These are phyloP conservation scores for Margaritifera margaritifera DNA, from an alignment of 2,888 invertebrate species.

Conservation along the genomic window DNA sequence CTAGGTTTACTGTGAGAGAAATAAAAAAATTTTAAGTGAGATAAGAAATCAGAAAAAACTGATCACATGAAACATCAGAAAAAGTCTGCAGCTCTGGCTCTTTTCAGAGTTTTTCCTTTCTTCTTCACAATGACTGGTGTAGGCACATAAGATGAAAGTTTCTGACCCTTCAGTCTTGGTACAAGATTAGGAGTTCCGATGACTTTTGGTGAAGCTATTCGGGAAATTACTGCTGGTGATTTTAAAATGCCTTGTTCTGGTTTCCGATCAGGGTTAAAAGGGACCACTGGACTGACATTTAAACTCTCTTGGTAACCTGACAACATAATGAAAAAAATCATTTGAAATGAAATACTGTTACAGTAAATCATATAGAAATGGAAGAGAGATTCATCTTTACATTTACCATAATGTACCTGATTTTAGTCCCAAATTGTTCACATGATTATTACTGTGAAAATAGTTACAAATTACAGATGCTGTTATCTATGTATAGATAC, in stretches of 20 bases:
- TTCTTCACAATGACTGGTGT: background rate
- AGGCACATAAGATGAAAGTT: background rate
- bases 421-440: too few species aligned
- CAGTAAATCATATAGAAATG: background rate
- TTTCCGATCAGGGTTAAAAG: slow-evolving; percentile 43
- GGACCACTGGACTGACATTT: slow-evolving; percentile 38
- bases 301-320: slow-evolving; percentile 52
- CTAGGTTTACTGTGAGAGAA: too few species aligned
- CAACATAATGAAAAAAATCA: slow-evolving; percentile 14
- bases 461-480: too few species aligned
- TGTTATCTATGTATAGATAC: too few species aligned
- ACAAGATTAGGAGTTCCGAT: background rate
- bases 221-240: slow-evolving; percentile 22
- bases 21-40: too few species aligned
- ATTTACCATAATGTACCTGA: too few species aligned
- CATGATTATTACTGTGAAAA: too few species aligned
- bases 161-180: background rate
- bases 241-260: slow-evolving; percentile 55
- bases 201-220: slow-evolving; percentile 1
- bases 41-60: too few species aligned
- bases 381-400: too few species aligned
- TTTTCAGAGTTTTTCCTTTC: background rate
- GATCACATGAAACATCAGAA: slow-evolving; percentile 8
- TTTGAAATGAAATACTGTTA: background rate
- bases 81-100: slow-evolving; percentile 23